phyloP scores from a whole-genome alignment of 2,113 vertebrate species.

The Hirundichthys speculiger region DNA sequence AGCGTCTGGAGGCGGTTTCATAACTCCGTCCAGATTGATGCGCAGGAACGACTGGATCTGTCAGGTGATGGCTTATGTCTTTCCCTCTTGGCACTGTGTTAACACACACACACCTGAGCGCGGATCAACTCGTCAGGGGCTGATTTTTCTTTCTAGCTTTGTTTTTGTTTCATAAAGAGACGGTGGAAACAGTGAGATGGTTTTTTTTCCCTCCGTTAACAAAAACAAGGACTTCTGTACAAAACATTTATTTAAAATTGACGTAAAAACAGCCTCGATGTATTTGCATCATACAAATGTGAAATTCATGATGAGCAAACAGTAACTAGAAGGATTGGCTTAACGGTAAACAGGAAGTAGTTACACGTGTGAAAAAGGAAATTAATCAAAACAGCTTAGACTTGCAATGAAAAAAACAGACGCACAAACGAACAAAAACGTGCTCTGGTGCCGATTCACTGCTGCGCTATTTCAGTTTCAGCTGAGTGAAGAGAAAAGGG shows the following conservation, averaged over 20 bases:
- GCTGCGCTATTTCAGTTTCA: conserved; percentile 19
- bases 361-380: conserved; percentile 29
- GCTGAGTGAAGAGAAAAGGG: conserved; percentile 2
- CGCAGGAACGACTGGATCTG: no score
- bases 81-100: no score
- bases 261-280: conserved; percentile 73
- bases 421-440: conserved; percentile 23
- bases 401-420: conserved; percentile 43
- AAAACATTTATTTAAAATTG: conserved; percentile 80
- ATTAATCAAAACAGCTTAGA: conserved; percentile 51
- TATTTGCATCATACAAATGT: conserved; percentile 71
- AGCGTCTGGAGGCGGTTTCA: no score
- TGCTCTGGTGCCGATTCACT: conserved; percentile 17
- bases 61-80: no score
- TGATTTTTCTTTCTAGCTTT: no score
- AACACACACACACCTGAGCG: no score
- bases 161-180: no score
- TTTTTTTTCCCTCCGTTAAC: no score
- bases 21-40: no score
- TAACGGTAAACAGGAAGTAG: conserved; percentile 16
- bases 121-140: no score
- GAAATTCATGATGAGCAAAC: conserved; percentile 66
- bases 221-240: conserved; percentile 61
- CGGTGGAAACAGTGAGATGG: no score
- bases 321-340: conserved; percentile 55